Evolutionary conservation across 2,797 vertebrate species (phyloP).

Genomic region (Eleutherodactylus coqui): DNA sequence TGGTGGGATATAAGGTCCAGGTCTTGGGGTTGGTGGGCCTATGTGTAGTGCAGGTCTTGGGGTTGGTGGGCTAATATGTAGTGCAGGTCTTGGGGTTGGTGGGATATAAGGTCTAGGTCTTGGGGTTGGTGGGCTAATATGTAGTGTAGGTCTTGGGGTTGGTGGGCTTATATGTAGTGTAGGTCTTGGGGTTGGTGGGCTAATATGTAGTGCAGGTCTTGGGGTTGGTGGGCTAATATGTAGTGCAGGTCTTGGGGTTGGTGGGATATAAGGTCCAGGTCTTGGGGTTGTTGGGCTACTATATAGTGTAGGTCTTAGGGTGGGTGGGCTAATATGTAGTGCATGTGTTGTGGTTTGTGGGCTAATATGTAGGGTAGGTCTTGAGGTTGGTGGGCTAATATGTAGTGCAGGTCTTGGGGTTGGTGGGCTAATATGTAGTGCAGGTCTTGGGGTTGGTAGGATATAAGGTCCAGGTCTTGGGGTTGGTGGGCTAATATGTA

Average conservation of each 20-base stretch:
- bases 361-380: neutral
- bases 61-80: no score
- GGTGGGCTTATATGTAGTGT: neutral
- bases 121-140: neutral
- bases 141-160: neutral
- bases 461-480: neutral
- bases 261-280: neutral
- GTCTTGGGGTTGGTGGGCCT: neutral
- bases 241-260: neutral
- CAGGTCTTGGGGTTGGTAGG: neutral
- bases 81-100: no score
- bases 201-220: neutral
- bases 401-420: neutral
- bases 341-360: neutral
- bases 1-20: neutral
- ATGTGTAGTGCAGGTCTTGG: neutral
- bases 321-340: neutral
- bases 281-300: neutral
- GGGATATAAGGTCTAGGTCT: neutral
- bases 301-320: neutral
- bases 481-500: neutral
- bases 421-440: neutral
- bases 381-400: neutral
- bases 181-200: neutral
- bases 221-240: no score